Base-by-base conservation (phyloP, 2,113 vertebrate genomes). In the Takifugu bimaculatus region DNA sequence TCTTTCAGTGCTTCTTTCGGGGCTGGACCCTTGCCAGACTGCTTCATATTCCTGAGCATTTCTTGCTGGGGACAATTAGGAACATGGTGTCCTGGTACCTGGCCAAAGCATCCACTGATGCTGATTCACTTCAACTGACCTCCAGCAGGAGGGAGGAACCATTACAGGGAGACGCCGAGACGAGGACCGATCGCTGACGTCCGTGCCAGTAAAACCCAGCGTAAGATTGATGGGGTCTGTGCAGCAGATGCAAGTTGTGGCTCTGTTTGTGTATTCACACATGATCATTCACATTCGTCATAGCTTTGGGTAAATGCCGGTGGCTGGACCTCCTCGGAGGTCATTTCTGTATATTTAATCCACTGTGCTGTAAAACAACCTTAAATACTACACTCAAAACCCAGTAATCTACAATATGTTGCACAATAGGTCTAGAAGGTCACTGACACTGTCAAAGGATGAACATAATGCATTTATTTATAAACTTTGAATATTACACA, bases 381-480 rank as follows among this genome's bases (percentile, higher is more conserved):
- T 32, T 32, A 2, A 32, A 32, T 32, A 32, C 29, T 32, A 32
- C 29, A 32, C 29, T 6, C 1, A 32, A 32, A 32, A 32, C 29
- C 29, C 29, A 32, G 29, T 32, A 32, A 32, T 32, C 29, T 5
- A 4, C 29, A 5, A 4, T 6, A 32, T 32, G 29, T 32, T 15
- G 4, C 44, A 45, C 1, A 42, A 14, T 12, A 32, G 7, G 5
- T 27, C 29, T 55, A 43, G 10, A 44, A 59, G 32, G 27, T 50
- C 42, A 54, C 42, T 49, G 54, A 82, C 73, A 73, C 69, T 69
- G 50, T 67, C 39, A 63, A 71, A 60, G 50, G 59, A 56, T 74
- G 65, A 70, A 61, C 65, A 72, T 79, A 68, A 74, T 42, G 66
- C 63, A 82, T 86, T 88, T 85, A 88, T 86, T 85, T 84, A 86